These are phyloP conservation scores for Melanotaenia trifasciata DNA, from an alignment of 2,797 vertebrate genomes.

Conservation along the genomic window DNA sequence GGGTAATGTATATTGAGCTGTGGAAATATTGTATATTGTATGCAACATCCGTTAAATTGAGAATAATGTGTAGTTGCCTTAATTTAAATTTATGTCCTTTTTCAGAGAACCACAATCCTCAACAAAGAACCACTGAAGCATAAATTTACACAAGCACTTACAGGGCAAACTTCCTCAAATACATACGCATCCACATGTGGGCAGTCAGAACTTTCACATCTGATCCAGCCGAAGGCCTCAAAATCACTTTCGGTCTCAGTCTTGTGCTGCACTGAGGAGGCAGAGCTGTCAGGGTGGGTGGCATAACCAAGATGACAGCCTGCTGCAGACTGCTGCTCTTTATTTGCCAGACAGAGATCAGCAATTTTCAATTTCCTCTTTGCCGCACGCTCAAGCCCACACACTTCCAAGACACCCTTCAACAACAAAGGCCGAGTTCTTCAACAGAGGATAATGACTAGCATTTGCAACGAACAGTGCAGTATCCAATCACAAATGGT, in stretches of 20 bases:
- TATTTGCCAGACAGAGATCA: conserved; percentile 68
- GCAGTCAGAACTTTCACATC: conserved; percentile 43
- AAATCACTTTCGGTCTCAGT: conserved; percentile 43
- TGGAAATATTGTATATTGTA: conserved; percentile 5
- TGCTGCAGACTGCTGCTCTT: conserved; percentile 69
- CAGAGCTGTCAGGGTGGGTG: conserved; percentile 72
- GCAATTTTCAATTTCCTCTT: conserved; percentile 72
- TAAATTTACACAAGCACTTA: conserved; percentile 11
- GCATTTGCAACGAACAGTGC: conserved; percentile 41
- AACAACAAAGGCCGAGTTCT: conserved; percentile 59
- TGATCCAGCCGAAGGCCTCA: conserved; percentile 55
- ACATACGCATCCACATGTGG: conserved; percentile 9
- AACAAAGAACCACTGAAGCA: conserved; percentile 13
- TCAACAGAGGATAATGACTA: conserved; percentile 49
- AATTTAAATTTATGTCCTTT: conserved; percentile 10
- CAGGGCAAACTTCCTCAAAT: conserved; percentile 7
- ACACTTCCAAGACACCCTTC: conserved; percentile 48
- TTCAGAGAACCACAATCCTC: background rate
- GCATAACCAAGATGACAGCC: conserved; percentile 63
- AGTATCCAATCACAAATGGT: conserved; percentile 63
- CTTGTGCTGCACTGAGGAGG: conserved; percentile 42
- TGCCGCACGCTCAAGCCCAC: conserved; percentile 56
- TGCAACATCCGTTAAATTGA: background rate
- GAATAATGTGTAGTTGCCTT: conserved; percentile 3
- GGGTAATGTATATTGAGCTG: background rate